Evolutionary conservation across 2,888 invertebrate genomes (phyloP).

Genomic region (Oasisia sp.): DNA sequence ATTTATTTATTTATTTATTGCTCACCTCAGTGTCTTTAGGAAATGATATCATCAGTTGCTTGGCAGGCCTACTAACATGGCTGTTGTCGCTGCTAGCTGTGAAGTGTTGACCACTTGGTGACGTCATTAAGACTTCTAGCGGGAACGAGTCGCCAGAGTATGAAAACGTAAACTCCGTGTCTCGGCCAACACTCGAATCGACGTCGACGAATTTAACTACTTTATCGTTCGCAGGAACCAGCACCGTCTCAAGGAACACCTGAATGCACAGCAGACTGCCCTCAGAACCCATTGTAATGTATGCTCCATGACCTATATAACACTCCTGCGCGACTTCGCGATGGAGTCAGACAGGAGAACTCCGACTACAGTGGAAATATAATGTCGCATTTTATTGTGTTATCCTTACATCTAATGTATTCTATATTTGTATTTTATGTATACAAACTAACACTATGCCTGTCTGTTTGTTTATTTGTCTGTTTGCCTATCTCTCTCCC

Average conservation of each 20-base stretch:
- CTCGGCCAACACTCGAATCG: conserved; percentile 42
- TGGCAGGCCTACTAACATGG: not conserved
- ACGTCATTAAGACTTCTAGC: not conserved
- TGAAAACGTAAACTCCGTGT: conserved; percentile 41
- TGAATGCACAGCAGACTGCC: not conserved
- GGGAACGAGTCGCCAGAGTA: conserved; percentile 22
- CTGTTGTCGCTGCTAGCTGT: not conserved
- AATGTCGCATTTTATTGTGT: too few species aligned
- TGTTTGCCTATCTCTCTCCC: too few species aligned
- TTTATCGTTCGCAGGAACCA: not conserved
- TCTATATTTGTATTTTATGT: too few species aligned
- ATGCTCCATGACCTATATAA: too few species aligned
- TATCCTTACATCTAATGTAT: too few species aligned
- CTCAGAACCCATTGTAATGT: not conserved
- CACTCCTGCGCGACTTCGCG: too few species aligned
- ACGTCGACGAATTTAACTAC: conserved; percentile 32
- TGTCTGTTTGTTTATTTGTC: too few species aligned
- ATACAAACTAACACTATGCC: too few species aligned
- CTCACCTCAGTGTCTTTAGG: not conserved
- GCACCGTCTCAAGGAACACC: not conserved
- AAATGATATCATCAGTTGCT: not conserved
- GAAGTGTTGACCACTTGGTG: not conserved
- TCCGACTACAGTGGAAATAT: too few species aligned
- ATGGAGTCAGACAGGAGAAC: too few species aligned
- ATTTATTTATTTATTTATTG: not conserved